Base-by-base conservation (phyloP, 2,797 vertebrate species). In the Mionectes olivaceus region DNA sequence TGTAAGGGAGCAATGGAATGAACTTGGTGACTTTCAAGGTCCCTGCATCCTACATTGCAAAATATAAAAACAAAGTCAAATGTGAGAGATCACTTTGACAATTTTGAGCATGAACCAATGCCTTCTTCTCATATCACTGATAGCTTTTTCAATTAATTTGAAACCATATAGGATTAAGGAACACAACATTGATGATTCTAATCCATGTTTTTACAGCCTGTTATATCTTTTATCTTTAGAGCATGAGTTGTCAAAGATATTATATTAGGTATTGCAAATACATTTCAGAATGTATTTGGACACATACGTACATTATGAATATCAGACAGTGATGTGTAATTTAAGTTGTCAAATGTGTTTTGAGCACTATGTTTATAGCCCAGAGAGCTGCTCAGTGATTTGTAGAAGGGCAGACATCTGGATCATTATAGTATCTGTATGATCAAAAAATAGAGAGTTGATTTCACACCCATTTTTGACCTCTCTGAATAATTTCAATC, bases 401-500 rank as follows among this genome's bases (percentile, higher is more conserved):
- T 91, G 63, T 27, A 92, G 69, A 95, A 91, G 84, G 67, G 69
- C 61, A 85, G 87, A 95, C 93, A 95, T 93, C 93, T 96, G 94
- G 44, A 90, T 96, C 83, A 77, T 95, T 94, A 75, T 19, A 70
- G 17, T 78, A 81, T 83, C 79, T 93, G 41, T 79, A 83, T 74
- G 79, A 81, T 91, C 16, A 88, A 68, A 91, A 93, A 93, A 83
- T 67, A 87, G 84, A 81, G 59, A 75, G 37, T 76, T 94, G 81
- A 93, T 96, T 96, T 95, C 78, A 81, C 77, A 96, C 64, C n/a
- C 78, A 64, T 90, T 95, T 96, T 89, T 95, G 88, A 96, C 89
- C 92, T 93, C 43, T 85, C 52, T 70, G 87, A 94, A 88, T 95
- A 92, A 95, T 96, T 97, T 94, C 71, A 89, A 23, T 92, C 79